Base-by-base conservation (phyloP, 2,113 vertebrate species). In the Sorex araneus region DNA sequence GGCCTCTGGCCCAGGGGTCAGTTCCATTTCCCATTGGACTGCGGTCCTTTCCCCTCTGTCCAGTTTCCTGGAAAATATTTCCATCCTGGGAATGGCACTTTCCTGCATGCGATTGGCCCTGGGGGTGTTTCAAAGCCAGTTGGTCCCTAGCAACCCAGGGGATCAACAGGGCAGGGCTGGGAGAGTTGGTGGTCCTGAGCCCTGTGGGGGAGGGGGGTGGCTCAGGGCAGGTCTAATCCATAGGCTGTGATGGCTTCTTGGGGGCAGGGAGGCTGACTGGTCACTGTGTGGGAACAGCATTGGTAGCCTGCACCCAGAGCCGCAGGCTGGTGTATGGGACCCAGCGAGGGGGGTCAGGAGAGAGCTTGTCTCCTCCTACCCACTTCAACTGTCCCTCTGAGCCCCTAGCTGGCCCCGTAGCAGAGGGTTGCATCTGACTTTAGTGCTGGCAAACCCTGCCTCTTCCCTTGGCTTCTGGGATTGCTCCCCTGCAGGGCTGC, bases 1-100 rank as follows among this genome's bases (percentile, higher is more conserved):
- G 45, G 36, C 30, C 15, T 64, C 15, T 75, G 34, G 83, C 36
- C 27, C 34, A 74, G 88, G 43, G 34, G 16, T 79, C 79, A 57
- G 15, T 43, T 77, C 34, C 18, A 34, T 91, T 96, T 95, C 63
- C 84, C 79, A 47, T 75, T 89, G 70, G 45, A 79, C 32, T 89
- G 30, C 12, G 4, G 54, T 67, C 25, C 32, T 25, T 88, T 64
- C 43, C 54, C 18, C 27, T 57, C 40, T 90, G 45, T 64, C 73
- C 85, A 90, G 93, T 93, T 94, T 91, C 85, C 94, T 94, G 90
- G 71, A 78, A 93, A 89, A 96, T 64, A 76, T 32, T 36, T 92
- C 60, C 75, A n/a, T 80, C 91, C 92, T 84, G 77, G 81, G 80
- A 92, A 96, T 89, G 57, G 6, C 43, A 11, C 19, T 74, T 80